A percentile compares a stretch with the other conserved stretches of the same genome.
Conservation (phyloP, 2,888 invertebrate genomes). For the Hydraecia micacea region DNA sequence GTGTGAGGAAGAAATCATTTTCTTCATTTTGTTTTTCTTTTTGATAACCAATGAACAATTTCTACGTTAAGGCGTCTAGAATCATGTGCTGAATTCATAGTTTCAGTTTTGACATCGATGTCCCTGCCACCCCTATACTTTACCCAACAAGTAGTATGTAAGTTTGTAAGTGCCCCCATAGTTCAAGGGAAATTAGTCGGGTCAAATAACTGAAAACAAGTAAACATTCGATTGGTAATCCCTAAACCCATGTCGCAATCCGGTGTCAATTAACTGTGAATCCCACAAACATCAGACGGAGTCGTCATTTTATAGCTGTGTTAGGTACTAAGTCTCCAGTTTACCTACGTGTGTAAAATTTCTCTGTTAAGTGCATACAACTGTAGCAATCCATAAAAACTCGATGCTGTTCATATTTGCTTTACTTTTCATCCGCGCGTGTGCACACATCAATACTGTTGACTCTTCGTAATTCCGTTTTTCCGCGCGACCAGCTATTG, state of each 20-base stretch:
- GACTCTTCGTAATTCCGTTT: conserved; percentile 77
- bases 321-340: conserved; percentile 39
- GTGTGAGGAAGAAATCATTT: too few relatives aligned
- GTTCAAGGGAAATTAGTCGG: not conserved
- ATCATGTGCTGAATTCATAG: not conserved
- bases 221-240: conserved; percentile 13
- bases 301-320: conserved; percentile 41
- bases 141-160: not conserved
- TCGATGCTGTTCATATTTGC: conserved; percentile 49
- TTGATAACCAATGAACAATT: not conserved
- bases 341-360: conserved; percentile 56
- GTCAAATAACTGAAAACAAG: not conserved
- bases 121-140: not conserved
- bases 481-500: conserved; percentile 75
- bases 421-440: conserved; percentile 56
- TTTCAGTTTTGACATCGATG: not conserved
- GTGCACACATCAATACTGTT: conserved; percentile 68
- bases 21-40: not conserved
- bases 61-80: not conserved
- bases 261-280: conserved; percentile 50
- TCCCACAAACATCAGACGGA: conserved; percentile 56
- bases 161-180: not conserved
- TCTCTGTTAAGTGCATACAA: conserved; percentile 62
- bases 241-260: conserved; percentile 24
- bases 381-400: conserved; percentile 65